Percentiles rank a stretch among this genome's conserved stretches.
These are phyloP conservation scores for Ectemnius lituratus DNA, from an alignment of 2,888 invertebrate genomes.

Conservation along the genomic window DNA sequence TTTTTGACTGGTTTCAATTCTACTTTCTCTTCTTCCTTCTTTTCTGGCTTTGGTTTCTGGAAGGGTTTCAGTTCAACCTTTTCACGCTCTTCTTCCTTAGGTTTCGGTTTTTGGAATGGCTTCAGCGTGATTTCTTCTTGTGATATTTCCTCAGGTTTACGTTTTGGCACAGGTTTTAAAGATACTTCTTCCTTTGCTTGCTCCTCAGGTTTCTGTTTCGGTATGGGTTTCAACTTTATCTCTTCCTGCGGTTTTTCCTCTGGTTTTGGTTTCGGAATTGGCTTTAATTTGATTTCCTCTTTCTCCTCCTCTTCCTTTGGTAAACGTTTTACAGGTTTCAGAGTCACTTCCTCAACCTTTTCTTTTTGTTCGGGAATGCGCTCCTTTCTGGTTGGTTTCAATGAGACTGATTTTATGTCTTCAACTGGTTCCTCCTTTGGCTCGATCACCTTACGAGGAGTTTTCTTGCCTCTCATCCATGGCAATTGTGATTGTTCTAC, in stretches of 20 bases:
- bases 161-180: slow-evolving; percentile 62
- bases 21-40: slow-evolving; percentile 49
- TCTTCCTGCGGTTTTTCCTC: slow-evolving; percentile 61
- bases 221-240: slow-evolving; percentile 56
- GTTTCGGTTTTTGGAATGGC: slow-evolving; percentile 48
- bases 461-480: slow-evolving; percentile 66
- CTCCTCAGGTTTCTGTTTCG: slow-evolving; percentile 50
- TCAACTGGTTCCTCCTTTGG: slow-evolving; percentile 57
- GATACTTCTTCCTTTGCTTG: slow-evolving; percentile 59
- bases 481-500: slow-evolving; percentile 60
- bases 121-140: slow-evolving; percentile 55
- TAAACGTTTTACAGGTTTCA: slow-evolving; percentile 72
- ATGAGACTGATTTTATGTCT: slow-evolving; percentile 54
- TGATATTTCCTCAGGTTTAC: slow-evolving; percentile 30
- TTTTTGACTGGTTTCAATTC: slow-evolving; percentile 38
- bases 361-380: slow-evolving; percentile 51
- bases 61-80: slow-evolving; percentile 53
- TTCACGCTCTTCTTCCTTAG: slow-evolving; percentile 43
- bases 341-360: slow-evolving; percentile 65
- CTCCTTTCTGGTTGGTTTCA: slow-evolving; percentile 57
- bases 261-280: slow-evolving; percentile 48
- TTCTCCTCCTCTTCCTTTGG: slow-evolving; percentile 73
- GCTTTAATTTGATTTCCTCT: slow-evolving; percentile 69
- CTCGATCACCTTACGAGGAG: slow-evolving; percentile 56
- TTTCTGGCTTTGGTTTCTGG: slow-evolving; percentile 52